A percentile compares a stretch with the other conserved stretches of the same genome.
Evolutionary conservation across 1,140 invertebrate genomes (phyloP).

Genomic region (Nomia melanderi): DNA sequence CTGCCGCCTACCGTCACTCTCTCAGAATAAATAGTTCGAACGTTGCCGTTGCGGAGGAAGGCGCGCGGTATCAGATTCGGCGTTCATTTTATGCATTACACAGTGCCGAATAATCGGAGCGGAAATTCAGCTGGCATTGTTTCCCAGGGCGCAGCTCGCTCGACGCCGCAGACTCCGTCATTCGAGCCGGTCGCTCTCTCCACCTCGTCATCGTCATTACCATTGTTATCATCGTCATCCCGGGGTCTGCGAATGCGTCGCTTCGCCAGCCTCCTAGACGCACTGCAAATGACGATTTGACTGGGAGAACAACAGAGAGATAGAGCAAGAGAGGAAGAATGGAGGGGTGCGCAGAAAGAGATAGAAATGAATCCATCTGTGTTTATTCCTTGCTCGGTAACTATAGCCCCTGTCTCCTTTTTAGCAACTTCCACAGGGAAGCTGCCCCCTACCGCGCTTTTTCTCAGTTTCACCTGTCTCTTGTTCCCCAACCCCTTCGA

Average conservation of each 20-base stretch:
- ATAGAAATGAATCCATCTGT: constrained; percentile 6
- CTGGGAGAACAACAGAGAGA: constrained; percentile 12
- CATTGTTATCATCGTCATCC: constrained; percentile 42
- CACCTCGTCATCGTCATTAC: constrained; percentile 58
- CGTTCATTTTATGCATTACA: constrained; percentile 32
- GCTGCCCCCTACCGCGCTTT: not conserved
- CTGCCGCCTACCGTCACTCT: not conserved
- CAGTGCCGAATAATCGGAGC: constrained; percentile 49
- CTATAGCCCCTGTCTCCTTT: not conserved
- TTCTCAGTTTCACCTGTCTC: not conserved
- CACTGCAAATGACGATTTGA: constrained; percentile 67
- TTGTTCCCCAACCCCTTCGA: not conserved
- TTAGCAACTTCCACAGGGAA: not conserved
- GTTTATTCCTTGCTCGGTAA: not conserved
- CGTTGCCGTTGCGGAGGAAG: not conserved
- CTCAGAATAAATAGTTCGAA: not conserved
- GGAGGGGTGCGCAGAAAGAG: not conserved
- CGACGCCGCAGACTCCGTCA: constrained; percentile 44
- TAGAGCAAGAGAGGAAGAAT: constrained; percentile 21
- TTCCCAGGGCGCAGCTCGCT: constrained; percentile 26
- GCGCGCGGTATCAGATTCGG: constrained; percentile 35
- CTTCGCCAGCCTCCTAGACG: constrained; percentile 47
- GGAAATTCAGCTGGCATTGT: constrained; percentile 57
- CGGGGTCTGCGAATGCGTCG: constrained; percentile 3
- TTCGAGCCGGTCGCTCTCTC: constrained; percentile 19